These are phyloP conservation scores for Galemys pyrenaicus DNA, from an alignment of 2,113 vertebrate species.

Conservation along the genomic window DNA sequence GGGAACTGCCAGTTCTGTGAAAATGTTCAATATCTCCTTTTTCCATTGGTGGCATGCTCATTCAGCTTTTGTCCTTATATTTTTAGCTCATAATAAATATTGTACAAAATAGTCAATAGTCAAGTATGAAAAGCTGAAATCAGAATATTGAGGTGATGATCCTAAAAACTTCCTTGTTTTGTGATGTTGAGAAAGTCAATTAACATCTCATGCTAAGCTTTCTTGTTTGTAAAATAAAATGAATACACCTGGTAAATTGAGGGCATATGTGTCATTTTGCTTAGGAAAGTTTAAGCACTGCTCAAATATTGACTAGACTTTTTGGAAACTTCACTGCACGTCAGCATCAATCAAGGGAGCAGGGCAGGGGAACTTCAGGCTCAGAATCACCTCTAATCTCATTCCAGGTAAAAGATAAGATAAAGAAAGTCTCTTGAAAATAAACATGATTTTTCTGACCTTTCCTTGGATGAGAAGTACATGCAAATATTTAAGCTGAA, in stretches of 20 bases:
- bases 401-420: neutral
- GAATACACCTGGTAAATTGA: neutral
- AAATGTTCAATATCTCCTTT: constrained; percentile 77
- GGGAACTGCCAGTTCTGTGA: constrained; percentile 85
- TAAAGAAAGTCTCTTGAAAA: neutral
- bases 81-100: constrained; percentile 53
- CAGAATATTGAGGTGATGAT: neutral
- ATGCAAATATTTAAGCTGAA: neutral
- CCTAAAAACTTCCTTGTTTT: neutral
- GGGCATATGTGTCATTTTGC: neutral
- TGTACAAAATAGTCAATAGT: neutral
- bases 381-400: neutral
- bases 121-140: neutral
- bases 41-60: constrained; percentile 36
- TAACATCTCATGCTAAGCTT: neutral
- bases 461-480: neutral
- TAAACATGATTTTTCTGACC: neutral
- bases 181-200: too few species aligned
- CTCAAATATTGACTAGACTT: too few species aligned
- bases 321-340: too few species aligned
- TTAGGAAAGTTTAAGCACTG: neutral
- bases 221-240: neutral
- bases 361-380: too few species aligned
- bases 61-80: constrained; percentile 83
- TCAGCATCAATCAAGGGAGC: too few species aligned